These are phyloP conservation scores for Prionace glauca DNA, from an alignment of 2,797 vertebrate genomes.

Conservation along the genomic window DNA sequence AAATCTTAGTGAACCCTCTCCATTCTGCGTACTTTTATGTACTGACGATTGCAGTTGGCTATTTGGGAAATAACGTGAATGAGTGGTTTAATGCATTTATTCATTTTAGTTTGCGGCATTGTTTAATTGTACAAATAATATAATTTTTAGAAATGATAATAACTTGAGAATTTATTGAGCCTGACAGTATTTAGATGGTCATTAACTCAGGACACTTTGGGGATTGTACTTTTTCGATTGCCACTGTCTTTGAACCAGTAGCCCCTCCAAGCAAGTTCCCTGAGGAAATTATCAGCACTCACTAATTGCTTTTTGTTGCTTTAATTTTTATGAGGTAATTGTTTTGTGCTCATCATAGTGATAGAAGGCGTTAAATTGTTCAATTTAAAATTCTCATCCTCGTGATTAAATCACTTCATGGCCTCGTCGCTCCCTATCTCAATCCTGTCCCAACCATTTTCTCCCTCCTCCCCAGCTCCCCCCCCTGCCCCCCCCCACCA, in stretches of 20 bases:
- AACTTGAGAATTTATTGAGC: background rate
- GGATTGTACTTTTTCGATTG: background rate
- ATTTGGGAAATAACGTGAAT: background rate
- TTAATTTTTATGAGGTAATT: background rate
- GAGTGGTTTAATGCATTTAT: background rate
- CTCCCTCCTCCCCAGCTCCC: background rate
- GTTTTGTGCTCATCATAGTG: slow-evolving; percentile 10
- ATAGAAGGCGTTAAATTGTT: background rate
- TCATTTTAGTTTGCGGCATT: background rate
- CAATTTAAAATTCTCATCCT: background rate
- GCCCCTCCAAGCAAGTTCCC: background rate
- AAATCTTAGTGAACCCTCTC: background rate
- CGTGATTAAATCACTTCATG: background rate
- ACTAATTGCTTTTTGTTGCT: slow-evolving; percentile 27
- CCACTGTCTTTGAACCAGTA: background rate
- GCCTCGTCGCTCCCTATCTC: background rate
- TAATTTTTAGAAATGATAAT: background rate
- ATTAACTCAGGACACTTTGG: background rate
- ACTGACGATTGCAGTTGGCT: background rate
- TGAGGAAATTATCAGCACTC: background rate
- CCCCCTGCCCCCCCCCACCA: no score
- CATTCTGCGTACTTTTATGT: background rate
- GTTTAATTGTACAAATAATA: background rate
- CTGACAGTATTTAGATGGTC: background rate
- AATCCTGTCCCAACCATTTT: background rate